phyloP scores from a whole-genome alignment of 2,888 invertebrate species.

The Bruchidius siliquastri region DNA sequence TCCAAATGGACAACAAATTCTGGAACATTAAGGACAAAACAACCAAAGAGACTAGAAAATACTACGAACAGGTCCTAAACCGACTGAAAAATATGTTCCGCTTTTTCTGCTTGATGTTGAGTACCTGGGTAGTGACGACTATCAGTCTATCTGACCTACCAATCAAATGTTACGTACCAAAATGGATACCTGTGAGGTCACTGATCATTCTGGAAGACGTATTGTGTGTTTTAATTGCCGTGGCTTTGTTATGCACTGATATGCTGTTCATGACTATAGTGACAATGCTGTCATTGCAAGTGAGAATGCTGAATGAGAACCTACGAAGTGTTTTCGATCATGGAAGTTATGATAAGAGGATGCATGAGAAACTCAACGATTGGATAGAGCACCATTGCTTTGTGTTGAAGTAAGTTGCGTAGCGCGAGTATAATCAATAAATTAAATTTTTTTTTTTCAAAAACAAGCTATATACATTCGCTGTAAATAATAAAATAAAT shows the following conservation, averaged over 20 bases:
- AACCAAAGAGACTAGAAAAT: not conserved
- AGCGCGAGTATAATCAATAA: too few relatives aligned
- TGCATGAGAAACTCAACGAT: not conserved
- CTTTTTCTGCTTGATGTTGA: not conserved
- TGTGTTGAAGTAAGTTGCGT: too few relatives aligned
- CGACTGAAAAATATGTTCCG: not conserved
- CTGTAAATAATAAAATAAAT: too few relatives aligned
- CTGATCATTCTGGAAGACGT: not conserved
- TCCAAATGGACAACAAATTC: not conserved
- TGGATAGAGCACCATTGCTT: not conserved
- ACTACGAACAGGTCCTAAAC: not conserved
- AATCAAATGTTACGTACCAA: not conserved
- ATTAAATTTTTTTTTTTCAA: too few relatives aligned
- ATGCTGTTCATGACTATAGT: not conserved
- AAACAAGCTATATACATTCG: too few relatives aligned
- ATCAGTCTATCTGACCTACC: not conserved
- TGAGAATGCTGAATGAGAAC: not conserved
- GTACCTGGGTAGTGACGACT: not conserved
- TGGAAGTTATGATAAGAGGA: not conserved
- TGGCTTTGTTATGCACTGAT: not conserved
- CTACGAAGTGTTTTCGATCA: not conserved
- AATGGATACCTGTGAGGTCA: not conserved
- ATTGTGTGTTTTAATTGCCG: not conserved
- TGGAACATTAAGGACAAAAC: not conserved
- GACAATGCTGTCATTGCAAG: not conserved